These are phyloP conservation scores for Spheniscus humboldti DNA, from an alignment of 2,797 vertebrate genomes.

Conservation along the genomic window DNA sequence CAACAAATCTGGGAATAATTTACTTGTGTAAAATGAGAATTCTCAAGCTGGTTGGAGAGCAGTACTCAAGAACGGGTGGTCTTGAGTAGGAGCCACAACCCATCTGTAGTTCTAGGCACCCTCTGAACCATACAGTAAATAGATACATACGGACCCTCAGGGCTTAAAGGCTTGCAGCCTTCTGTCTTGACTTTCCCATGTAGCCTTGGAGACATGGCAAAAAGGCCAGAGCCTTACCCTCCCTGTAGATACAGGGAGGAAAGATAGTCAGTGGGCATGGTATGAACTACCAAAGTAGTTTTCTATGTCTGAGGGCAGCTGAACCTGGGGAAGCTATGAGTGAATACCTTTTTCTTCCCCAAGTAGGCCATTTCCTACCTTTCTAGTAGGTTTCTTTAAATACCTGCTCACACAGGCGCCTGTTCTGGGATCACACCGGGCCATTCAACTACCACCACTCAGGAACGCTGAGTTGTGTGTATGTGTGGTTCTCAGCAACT, in stretches of 20 bases:
- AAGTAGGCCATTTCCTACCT: neutral
- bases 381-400: neutral
- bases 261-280: neutral
- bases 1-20: neutral
- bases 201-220: accelerated
- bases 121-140: neutral
- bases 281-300: neutral
- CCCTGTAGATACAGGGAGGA: neutral
- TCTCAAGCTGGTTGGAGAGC: neutral
- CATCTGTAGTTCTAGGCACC: neutral
- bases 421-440: neutral
- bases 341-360: neutral
- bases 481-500: neutral
- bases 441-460: neutral
- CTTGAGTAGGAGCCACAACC: neutral
- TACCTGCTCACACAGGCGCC: neutral
- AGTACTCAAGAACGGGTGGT: neutral
- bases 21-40: neutral
- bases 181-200: neutral
- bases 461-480: neutral
- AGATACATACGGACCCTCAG: neutral
- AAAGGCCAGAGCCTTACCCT: neutral
- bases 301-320: neutral
- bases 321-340: neutral
- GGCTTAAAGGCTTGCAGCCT: neutral